Evolutionary conservation across 2,113 vertebrate species (phyloP).

Genomic region (Collichthys lucidus): DNA sequence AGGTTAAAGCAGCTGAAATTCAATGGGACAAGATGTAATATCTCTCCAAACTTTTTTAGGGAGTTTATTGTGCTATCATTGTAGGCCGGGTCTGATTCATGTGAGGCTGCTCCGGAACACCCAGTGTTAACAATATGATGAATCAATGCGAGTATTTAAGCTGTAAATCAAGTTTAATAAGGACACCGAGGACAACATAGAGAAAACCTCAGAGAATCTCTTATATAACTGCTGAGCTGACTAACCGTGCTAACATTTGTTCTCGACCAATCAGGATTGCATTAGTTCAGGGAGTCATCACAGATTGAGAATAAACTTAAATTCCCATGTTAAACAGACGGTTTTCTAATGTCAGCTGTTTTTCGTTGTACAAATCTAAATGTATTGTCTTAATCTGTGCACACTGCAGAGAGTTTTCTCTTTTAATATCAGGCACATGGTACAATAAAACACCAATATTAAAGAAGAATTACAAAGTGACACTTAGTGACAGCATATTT

Average conservation of each 20-base stretch:
- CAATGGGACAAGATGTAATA: constrained; percentile 15
- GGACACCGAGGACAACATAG: not conserved
- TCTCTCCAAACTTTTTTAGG: constrained; percentile 15
- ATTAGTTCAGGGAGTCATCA: not conserved
- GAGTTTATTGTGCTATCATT: not conserved
- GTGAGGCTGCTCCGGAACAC: not conserved
- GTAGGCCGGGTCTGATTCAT: not conserved
- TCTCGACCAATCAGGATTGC: constrained; percentile 48
- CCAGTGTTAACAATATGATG: not conserved
- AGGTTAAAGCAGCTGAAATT: constrained; percentile 37
- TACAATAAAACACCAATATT: not conserved
- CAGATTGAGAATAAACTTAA: constrained; percentile 40
- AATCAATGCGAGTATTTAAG: constrained; percentile 6
- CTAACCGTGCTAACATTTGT: constrained; percentile 15
- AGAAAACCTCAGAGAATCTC: not conserved
- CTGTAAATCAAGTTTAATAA: constrained; percentile 31
- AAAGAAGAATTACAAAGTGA: not conserved
- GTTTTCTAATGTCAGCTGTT: constrained; percentile 25
- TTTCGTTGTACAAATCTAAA: constrained; percentile 25
- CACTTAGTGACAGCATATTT: not conserved
- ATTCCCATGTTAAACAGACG: constrained; percentile 32
- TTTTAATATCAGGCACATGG: constrained; percentile 17
- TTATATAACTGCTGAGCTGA: constrained; percentile 55
- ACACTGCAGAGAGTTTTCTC: not conserved
- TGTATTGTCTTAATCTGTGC: constrained; percentile 29